Evolutionary conservation across 1,140 invertebrate species (phyloP), one percentile per base, ranked within the genome.

Genomic region (Phortica variegata): DNA sequence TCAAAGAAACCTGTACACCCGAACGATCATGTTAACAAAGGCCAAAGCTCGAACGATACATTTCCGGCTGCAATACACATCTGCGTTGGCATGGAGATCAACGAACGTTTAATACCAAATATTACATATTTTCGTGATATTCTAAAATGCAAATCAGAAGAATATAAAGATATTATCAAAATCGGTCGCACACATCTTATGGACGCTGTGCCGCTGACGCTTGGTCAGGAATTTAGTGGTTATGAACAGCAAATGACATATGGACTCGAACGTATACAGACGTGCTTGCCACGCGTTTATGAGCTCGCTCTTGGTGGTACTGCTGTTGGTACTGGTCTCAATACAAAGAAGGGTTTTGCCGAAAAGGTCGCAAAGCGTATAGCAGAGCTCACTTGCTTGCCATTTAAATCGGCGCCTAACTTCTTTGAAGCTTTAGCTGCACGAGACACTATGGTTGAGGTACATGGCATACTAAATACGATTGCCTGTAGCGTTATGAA

Each of bases 1-100:
- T 90, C 88, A 10, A 98, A 98, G 77, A 84, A 76, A 37, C 95
- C 95, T 0, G 94, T 99, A 0, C 97, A 99, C 80, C 97, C 97
- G 1, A 99, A 99, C 78, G 97, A 99, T 77, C 97, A 99, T 80
- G 97, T 99, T 18, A 99, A 99, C 78, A 99, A 95, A 81, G 93
- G 91, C 19, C 96, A 98, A 79, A 98, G 96, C 77, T 98, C 95
- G 26, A 99, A 99, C 78, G 97, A 99, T 75, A 98, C 96, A 2
- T 99, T 95, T 70, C 97, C 97, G 2, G 96, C 97, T 5, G 97
- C 97, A 1, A 99, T 99, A 90, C 96, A 99, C 73, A 93, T 99
- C 62, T 89, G 95, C 7, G 91, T 96, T 9, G 96, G 90, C 2
- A 79, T 93, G 60, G 95, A 98, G 79, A 83, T 98, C 8, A 84